A percentile compares a stretch with the other conserved stretches of the same genome.
These are phyloP conservation scores for Proteles cristata DNA, from an alignment of 2,113 vertebrate species.

Conservation along the genomic window DNA sequence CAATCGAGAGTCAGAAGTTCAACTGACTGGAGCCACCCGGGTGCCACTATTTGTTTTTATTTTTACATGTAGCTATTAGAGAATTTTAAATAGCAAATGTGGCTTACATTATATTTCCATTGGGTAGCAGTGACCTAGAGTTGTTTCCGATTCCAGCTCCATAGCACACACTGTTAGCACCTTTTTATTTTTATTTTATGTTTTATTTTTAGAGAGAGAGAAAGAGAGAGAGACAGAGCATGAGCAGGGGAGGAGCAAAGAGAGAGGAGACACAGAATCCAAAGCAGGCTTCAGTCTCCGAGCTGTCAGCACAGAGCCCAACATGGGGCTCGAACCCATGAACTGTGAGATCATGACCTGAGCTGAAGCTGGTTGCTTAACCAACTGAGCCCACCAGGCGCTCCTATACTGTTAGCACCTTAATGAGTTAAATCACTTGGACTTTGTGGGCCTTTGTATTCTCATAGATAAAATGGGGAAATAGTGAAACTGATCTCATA, in stretches of 20 bases:
- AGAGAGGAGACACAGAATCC: background rate
- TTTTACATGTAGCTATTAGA: too few species aligned
- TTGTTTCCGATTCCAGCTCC: too few species aligned
- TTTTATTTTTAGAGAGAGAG: too few species aligned
- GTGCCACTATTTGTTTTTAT: background rate
- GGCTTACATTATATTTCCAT: background rate
- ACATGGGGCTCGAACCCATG: background rate
- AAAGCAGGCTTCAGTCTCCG: background rate
- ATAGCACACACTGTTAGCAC: too few species aligned
- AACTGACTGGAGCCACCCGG: background rate
- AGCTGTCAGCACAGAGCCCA: too few species aligned
- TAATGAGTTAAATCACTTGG: background rate
- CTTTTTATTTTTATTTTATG: too few species aligned
- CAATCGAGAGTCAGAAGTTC: background rate
- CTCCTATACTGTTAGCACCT: background rate
- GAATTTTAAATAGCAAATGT: slow-evolving; percentile 1
- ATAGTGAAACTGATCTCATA: background rate
- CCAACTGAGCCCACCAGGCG: background rate
- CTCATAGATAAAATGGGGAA: background rate
- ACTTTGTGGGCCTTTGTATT: background rate
- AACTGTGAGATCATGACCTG: background rate
- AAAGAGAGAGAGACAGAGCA: background rate
- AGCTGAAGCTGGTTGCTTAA: background rate
- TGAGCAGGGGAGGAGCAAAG: background rate
- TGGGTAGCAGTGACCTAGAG: background rate